A percentile compares a stretch with the other conserved stretches of the same genome.
Conservation (phyloP, 2,113 vertebrate species). For the Bufo bufo region DNA sequence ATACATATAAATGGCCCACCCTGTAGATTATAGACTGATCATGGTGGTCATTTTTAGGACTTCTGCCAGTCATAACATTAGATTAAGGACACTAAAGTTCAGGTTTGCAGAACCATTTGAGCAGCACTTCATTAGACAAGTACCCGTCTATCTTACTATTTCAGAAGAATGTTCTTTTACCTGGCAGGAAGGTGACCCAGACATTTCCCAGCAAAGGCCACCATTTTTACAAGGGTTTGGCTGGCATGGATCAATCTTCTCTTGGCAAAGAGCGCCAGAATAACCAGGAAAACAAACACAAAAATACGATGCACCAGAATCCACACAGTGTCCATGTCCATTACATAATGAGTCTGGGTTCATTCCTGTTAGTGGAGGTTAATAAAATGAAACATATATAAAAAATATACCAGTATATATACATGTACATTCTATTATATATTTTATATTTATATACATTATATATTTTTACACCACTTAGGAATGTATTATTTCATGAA, state of each 20-base stretch:
- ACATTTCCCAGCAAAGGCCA: slow-evolving; percentile 61
- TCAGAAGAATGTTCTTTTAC: not conserved
- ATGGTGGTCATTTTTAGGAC: too few relatives aligned
- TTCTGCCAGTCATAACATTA: too few relatives aligned
- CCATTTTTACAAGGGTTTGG: slow-evolving; percentile 67
- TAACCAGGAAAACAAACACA: slow-evolving; percentile 54
- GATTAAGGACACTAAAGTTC: too few relatives aligned
- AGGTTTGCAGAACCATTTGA: too few relatives aligned
- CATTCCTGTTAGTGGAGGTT: slow-evolving; percentile 53
- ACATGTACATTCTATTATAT: too few relatives aligned
- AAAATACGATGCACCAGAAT: slow-evolving; percentile 27
- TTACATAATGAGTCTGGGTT: slow-evolving; percentile 48
- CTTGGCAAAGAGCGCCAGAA: slow-evolving; percentile 62
- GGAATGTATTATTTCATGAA: too few relatives aligned
- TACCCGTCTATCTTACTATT: not conserved
- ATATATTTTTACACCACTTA: too few relatives aligned
- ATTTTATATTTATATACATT: too few relatives aligned
- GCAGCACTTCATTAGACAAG: not conserved
- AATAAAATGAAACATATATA: not conserved
- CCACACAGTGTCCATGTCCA: slow-evolving; percentile 47
- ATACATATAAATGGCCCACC: too few relatives aligned
- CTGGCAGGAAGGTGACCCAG: slow-evolving; percentile 63
- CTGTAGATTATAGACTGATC: too few relatives aligned
- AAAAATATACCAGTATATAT: not conserved
- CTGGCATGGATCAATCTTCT: slow-evolving; percentile 56